Conservation (phyloP, 2,797 vertebrate species). For the Sarcophilus harrisii region DNA sequence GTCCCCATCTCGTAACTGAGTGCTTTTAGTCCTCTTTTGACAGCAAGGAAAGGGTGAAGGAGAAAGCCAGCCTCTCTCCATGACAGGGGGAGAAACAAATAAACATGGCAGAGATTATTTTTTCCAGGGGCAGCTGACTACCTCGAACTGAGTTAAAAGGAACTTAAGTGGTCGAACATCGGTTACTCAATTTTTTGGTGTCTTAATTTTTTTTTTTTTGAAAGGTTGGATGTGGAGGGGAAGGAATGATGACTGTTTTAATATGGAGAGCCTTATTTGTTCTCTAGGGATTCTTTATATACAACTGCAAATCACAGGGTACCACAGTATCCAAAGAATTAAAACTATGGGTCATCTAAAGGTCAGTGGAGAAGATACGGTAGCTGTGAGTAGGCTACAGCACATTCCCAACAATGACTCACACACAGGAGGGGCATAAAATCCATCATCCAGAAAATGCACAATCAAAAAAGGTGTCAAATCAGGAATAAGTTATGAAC, state of each 20-base stretch:
- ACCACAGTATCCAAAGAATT: background rate
- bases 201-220: background rate
- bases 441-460: background rate
- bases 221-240: background rate
- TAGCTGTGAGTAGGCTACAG: background rate
- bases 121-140: background rate
- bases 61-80: background rate
- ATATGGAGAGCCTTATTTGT: background rate
- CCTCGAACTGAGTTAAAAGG: conserved; percentile 35
- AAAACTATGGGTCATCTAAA: background rate
- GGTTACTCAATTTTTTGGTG: background rate
- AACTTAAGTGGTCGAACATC: background rate
- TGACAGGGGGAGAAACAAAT: background rate
- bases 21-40: background rate
- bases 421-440: background rate
- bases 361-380: background rate
- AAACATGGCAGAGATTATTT: background rate
- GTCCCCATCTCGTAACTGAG: background rate
- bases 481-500: conserved; percentile 2
- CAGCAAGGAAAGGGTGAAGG: background rate
- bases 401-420: background rate
- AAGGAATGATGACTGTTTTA: background rate
- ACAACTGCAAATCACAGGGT: background rate
- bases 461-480: background rate
- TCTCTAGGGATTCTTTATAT: background rate